Conservation (phyloP, 2,888 invertebrate genomes). For the Meloe dianella region DNA sequence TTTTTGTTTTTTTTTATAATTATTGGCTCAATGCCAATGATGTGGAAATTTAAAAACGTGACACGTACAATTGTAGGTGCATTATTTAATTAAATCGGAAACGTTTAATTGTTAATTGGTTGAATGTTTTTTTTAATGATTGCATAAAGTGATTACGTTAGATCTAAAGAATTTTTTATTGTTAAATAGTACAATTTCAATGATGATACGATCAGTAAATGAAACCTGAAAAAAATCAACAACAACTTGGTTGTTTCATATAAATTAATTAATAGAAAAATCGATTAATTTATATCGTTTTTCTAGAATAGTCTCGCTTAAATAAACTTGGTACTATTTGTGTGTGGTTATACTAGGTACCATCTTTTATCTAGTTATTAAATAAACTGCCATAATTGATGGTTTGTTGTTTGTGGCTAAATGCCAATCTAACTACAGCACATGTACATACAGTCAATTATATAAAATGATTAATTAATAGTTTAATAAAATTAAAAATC, state of each 20-base stretch:
- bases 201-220: background rate
- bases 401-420: background rate
- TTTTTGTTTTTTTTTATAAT: too few relatives aligned
- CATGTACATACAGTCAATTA: background rate
- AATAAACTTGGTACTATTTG: background rate
- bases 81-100: background rate
- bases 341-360: background rate
- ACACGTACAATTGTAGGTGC: background rate
- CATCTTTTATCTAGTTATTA: background rate
- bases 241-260: background rate
- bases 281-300: background rate
- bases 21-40: background rate
- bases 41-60: conserved; percentile 2
- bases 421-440: background rate
- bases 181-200: too few relatives aligned
- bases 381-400: background rate
- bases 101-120: background rate
- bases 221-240: background rate
- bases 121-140: background rate
- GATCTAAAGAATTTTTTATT: background rate
- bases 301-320: background rate
- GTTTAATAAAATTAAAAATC: background rate
- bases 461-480: conserved; percentile 1
- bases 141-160: background rate
- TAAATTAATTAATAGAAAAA: background rate